Percentiles rank a stretch among this genome's conserved stretches.
phyloP scores from a whole-genome alignment of 2,888 invertebrate genomes.

The Cantharis lateralis region DNA sequence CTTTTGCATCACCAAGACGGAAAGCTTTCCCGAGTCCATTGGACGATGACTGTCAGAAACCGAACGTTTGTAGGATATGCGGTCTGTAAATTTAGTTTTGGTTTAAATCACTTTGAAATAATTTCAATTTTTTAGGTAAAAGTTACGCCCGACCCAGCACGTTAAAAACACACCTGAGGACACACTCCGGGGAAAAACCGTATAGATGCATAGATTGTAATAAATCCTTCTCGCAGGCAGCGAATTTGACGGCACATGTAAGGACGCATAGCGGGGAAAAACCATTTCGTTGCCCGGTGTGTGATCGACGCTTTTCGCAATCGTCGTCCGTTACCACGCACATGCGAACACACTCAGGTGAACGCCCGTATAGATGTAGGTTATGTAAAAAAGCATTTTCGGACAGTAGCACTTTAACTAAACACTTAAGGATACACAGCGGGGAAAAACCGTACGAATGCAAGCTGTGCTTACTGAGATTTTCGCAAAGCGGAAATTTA shows the following conservation, averaged over 20 bases:
- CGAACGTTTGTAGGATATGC: conserved; percentile 91
- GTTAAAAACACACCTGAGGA: conserved; percentile 93
- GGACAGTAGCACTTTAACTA: conserved; percentile 96
- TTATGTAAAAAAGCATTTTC: conserved; percentile 98
- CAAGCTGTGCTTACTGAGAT: conserved; percentile 91
- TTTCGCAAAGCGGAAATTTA: conserved; percentile 97
- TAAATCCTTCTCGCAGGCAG: conserved; percentile 97
- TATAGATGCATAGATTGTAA: conserved; percentile 91
- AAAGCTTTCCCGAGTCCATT: conserved; percentile 39
- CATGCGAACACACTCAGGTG: conserved; percentile 99
- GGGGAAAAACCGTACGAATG: conserved; percentile 98
- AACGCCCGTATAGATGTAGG: conserved; percentile 90
- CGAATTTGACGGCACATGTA: conserved; percentile 96
- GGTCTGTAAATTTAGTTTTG: conserved; percentile 57
- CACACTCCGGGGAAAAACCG: conserved; percentile 95
- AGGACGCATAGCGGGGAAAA: conserved; percentile 97
- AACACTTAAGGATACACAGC: conserved; percentile 89
- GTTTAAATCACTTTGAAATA: background rate
- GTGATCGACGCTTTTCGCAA: conserved; percentile 95
- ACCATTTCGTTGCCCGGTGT: conserved; percentile 96
- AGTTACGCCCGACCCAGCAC: conserved; percentile 96
- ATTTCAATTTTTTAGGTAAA: conserved; percentile 60
- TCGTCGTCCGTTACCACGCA: conserved; percentile 96
- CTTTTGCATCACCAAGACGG: conserved; percentile 53
- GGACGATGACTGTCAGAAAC: conserved; percentile 79